phyloP scores from a whole-genome alignment of 2,113 vertebrate species.

The Xenopus tropicalis region UCB_Xtro_10.0 CM004444.2:176047001-176047500 shows the following conservation, averaged over 20 bases:
- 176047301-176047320: background rate
- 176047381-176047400: too few species aligned
- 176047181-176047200: background rate
- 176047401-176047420: too few species aligned
- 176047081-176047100: conserved; percentile 10
- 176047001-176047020: background rate
- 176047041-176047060: background rate
- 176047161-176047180: background rate
- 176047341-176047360: too few species aligned
- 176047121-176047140: conserved; percentile 1
- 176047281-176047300: background rate
- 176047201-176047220: background rate
- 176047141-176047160: background rate
- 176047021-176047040: conserved; percentile 4
- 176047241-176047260: conserved; percentile 15
- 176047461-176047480: conserved; percentile 3
- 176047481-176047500: too few species aligned
- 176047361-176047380: too few species aligned
- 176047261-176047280: conserved; percentile 11
- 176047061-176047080: background rate
- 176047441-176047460: too few species aligned
- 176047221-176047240: conserved; percentile 13
- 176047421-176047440: too few species aligned
- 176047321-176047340: too few species aligned
- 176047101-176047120: conserved; percentile 17